phyloP scores from a whole-genome alignment of 2,113 vertebrate species.

The Nannospalax galili region DNA sequence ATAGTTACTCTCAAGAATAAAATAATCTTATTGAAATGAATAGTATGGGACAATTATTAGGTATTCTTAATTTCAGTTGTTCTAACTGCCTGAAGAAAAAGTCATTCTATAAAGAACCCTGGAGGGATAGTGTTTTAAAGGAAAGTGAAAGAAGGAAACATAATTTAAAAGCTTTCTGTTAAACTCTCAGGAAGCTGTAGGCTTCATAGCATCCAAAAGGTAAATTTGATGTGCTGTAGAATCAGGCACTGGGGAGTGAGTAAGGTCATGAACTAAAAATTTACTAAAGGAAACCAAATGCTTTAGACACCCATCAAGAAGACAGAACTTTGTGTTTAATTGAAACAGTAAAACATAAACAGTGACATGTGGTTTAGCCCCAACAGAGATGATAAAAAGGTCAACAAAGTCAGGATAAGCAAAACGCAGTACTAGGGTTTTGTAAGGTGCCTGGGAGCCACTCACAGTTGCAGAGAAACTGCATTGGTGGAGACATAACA shows the following conservation, averaged over 20 bases:
- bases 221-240: slow-evolving; percentile 41
- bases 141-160: slow-evolving; percentile 18
- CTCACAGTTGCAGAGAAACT: slow-evolving; percentile 44
- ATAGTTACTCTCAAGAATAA: slow-evolving; percentile 39
- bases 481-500: background rate
- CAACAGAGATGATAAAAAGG: slow-evolving; percentile 41
- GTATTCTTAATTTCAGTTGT: slow-evolving; percentile 35
- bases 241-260: slow-evolving; percentile 34
- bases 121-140: slow-evolving; percentile 12
- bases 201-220: slow-evolving; percentile 20
- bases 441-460: slow-evolving; percentile 15
- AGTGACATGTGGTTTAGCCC: slow-evolving; percentile 3
- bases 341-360: slow-evolving; percentile 48
- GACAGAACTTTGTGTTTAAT: slow-evolving; percentile 31
- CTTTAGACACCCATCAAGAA: slow-evolving; percentile 37
- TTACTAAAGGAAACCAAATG: slow-evolving; percentile 54
- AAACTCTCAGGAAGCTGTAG: slow-evolving; percentile 29
- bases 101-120: background rate
- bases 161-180: slow-evolving; percentile 48
- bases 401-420: slow-evolving; percentile 49
- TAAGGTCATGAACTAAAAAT: slow-evolving; percentile 44
- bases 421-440: background rate
- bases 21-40: slow-evolving; percentile 39
- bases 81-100: slow-evolving; percentile 7
- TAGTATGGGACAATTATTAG: background rate